Base-by-base conservation (phyloP, 35 echinoderm and acorn worm species). In the Lytechinus variegatus region DNA sequence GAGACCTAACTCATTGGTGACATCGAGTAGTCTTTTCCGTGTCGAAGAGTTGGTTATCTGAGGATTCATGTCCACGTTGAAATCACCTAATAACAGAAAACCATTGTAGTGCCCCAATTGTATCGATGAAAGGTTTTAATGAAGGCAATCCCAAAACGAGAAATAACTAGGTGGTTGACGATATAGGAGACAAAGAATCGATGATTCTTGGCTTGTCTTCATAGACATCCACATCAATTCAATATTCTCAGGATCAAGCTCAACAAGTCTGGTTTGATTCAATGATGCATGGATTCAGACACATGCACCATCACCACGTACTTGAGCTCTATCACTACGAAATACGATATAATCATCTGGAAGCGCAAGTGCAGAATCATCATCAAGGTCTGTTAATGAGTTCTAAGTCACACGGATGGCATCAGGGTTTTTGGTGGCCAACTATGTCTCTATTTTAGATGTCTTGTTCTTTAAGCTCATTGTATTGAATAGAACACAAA, bases 61-160 rank as follows among this genome's bases (percentile, higher is more conserved):
- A 54, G 79, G 28, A 52, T 54, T 87, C 66, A 95, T 86, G 86
- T 95, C 95, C 52, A 95, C 95, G 53, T 89, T 95, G 28, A 95
- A 89, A 55, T 95, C 95, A 91, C 86, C 86, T 10, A 95, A 33
- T 19, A 89, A 24, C 13, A 89, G 5, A 13, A 28, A 89, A 0
- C 16, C 95, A 89, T 95, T 86, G 55, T 95, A 95, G 54, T 19
- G 66, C 14, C 55, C 86, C 21, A 89, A 16, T 27, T 89, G 21
- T 52, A 87, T 52, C 9, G 28, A 95, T 28, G 44, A 52, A 4
- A 95, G 52, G 95, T 52, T 87, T 52, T 95, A 33, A 5, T 89
- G 72, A 13, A 95, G n/a, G 16, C 4, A n/a, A 11, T 86, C 86
- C 95, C 95, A 95, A 52, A 95, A 95, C 10, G 94, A 72, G n/a